Base-by-base conservation (phyloP, 2,113 vertebrate genomes). In the Alaudala cheleensis region DNA sequence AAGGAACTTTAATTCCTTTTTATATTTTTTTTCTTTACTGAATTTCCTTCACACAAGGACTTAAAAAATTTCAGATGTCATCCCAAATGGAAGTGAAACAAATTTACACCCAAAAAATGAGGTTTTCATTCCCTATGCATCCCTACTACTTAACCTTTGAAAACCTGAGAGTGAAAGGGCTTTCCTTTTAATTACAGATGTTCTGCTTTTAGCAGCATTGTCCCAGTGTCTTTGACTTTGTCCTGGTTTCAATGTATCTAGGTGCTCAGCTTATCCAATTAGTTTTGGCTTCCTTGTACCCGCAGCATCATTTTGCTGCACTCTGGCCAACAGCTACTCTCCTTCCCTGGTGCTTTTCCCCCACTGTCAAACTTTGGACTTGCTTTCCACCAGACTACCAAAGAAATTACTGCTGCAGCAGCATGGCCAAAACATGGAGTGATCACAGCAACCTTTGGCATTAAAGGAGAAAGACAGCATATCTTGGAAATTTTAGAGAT, bases 181-280 rank as follows among this genome's bases (percentile, higher is more conserved):
- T 90, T 95, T 97, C 64, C 56, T 94, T 95, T 97, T 94, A 95
- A 89, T 93, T 95, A 95, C 95, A 95, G 91, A 86, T 93, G 81
- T 90, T 95, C 93, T 88, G 72, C 54, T 95, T 96, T 97, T 95
- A 96, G 93, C 91, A 95, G 73, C 79, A 53, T 47, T 86, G 91
- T 90, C 85, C 90, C 81, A 54, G 45, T 70, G 78, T 93, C 74
- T 97, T 94, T 96, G 94, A 96, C 84, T 95, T 95, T 97, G 95
- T 91, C 95, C 91, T 95, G 94, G 87, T 96, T 96, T 95, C 62
- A 56, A 45, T 39, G 10, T 92, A 94, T 89, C 73, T 89, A 91
- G 94, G 93, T 87, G 91, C 66, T 80, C 83, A 79, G 39, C 31
- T 95, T 81, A 93, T 71, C 61, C 93, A 91, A 72, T 49, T 65